Evolutionary conservation across 2,888 invertebrate species (phyloP), one percentile per base, ranked within the genome.

Genomic region (Celastrina argiolus): DNA sequence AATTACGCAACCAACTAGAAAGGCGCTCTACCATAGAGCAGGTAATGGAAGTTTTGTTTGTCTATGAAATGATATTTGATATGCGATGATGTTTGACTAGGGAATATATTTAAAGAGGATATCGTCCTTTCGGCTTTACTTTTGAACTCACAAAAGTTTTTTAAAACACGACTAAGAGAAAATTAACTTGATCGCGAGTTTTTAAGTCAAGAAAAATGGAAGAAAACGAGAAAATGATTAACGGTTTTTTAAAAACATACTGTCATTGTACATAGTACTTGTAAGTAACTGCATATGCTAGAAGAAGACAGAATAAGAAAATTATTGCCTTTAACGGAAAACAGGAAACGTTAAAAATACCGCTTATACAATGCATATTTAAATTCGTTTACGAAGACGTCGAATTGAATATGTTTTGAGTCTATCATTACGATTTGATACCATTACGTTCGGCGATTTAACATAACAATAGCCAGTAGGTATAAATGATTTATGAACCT

Each of bases 271-370:
- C 7, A 36, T 39, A 67, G 7, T 68, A 78, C 79, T 81, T 78
- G 34, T 51, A 16, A 36, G 31, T 59, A 16, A 36, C 18, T 59
- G 42, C 10, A 31, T 22, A 34, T 18, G 31, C 59, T 41, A 59
- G 65, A 34, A 56, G 6, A 28, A 56, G 28, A 41, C 59, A 41
- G 64, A 42, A 78, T 78, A 78, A 36, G 51, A 78, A 78, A 77
- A 66, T 66, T 78, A 65, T 36, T 16, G 16, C 36, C 16, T 12
- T 51, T 28, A 26, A 12, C 56, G 7, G 61, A 36, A 61, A 66
- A 51, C 56, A 66, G 51, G 69, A 67, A 66, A 68, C 68, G 45
- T 67, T 41, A 39, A 67, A 34, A 56, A 8, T 59, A 65, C 36
- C 42, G 64, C 64, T 56, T 63, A 69, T 67, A 65, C 68, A 67